Conservation (phyloP, 1,140 invertebrate genomes). For the Diploscapter pachys region DNA sequence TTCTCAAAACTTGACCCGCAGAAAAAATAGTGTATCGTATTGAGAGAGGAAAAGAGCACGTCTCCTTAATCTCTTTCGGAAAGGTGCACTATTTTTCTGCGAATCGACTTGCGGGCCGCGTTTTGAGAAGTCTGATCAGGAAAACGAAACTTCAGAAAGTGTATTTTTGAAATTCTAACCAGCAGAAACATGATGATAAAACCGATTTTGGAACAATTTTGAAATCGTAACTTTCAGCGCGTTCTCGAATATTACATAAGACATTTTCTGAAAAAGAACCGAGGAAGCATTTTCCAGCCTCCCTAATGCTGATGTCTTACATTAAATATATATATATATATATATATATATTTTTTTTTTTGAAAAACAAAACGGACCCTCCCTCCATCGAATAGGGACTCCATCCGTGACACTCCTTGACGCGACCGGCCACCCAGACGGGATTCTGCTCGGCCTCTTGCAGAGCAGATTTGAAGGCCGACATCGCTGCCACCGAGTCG, state of each 20-base stretch:
- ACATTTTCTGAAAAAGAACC: too few relatives aligned
- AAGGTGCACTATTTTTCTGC: too few relatives aligned
- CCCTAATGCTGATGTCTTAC: background rate
- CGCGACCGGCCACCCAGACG: slow-evolving; percentile 31
- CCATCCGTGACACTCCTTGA: slow-evolving; percentile 44
- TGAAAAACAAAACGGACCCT: slow-evolving; percentile 39
- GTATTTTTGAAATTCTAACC: too few relatives aligned
- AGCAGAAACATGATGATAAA: too few relatives aligned
- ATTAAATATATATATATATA: slow-evolving; percentile 8
- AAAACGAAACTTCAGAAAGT: too few relatives aligned
- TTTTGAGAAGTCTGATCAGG: too few relatives aligned
- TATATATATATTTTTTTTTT: too few relatives aligned
- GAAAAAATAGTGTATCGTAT: too few relatives aligned
- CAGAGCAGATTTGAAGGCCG: slow-evolving; percentile 35
- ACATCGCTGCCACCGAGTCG: slow-evolving; percentile 4
- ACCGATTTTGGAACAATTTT: background rate
- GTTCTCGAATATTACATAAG: background rate
- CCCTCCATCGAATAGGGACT: slow-evolving; percentile 52
- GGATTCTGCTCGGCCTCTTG: slow-evolving; percentile 40
- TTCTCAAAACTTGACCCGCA: background rate
- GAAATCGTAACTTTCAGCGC: background rate
- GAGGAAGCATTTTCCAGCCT: too few relatives aligned
- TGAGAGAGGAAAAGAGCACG: too few relatives aligned
- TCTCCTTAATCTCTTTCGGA: too few relatives aligned
- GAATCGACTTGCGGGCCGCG: too few relatives aligned